Conservation (phyloP, 2,113 vertebrate species). For the Cnemophilus loriae region DNA sequence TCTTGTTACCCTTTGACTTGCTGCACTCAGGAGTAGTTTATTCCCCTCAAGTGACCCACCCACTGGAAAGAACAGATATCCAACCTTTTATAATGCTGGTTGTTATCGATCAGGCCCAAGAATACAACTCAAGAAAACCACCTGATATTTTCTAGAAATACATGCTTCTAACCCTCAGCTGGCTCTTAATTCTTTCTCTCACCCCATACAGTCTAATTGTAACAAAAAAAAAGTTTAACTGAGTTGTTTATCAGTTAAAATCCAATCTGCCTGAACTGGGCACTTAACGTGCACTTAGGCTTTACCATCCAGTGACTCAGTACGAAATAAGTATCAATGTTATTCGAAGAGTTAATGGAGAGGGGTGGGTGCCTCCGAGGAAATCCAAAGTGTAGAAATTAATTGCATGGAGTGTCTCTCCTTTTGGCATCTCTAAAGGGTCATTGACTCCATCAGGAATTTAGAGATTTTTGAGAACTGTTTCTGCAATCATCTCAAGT, state of each 20-base stretch:
- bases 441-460: not conserved
- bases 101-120: not conserved
- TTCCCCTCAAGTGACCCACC: not conserved
- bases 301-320: not conserved
- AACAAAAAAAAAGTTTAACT: not conserved
- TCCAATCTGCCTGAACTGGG: not conserved
- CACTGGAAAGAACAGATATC: not conserved
- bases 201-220: not conserved
- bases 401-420: not conserved
- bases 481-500: not conserved
- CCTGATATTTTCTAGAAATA: not conserved
- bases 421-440: not conserved
- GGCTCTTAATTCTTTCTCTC: not conserved
- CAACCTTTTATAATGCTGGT: not conserved
- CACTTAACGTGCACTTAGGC: not conserved
- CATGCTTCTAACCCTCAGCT: not conserved
- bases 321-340: not conserved
- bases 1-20: not conserved
- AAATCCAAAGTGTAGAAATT: not conserved
- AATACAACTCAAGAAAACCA: not conserved
- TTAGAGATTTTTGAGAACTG: not conserved
- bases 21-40: not conserved
- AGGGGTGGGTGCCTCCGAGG: not conserved
- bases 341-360: not conserved
- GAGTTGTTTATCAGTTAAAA: not conserved